Percentiles rank a stretch among this genome's conserved stretches.
Conservation (phyloP, 2,113 vertebrate genomes). For the Pycnonotus jocosus region DNA sequence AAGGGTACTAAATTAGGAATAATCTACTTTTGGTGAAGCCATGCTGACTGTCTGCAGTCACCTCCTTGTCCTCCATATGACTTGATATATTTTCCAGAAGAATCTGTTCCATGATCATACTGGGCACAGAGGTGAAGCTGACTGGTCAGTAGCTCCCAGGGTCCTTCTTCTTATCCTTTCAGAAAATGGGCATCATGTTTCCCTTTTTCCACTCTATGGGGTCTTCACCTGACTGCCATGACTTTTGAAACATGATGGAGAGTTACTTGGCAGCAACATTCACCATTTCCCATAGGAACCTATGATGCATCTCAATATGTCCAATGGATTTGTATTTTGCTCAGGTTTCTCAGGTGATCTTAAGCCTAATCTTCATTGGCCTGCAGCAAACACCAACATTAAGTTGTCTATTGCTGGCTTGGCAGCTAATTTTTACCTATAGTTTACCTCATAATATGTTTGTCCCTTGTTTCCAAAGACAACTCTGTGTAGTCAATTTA, state of each 20-base stretch:
- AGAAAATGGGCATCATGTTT: not conserved
- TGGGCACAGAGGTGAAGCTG: not conserved
- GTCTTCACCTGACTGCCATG: not conserved
- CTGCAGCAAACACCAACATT: not conserved
- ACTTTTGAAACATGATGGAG: not conserved
- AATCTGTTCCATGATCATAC: not conserved
- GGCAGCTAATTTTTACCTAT: not conserved
- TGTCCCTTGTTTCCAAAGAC: not conserved
- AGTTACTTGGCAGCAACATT: not conserved
- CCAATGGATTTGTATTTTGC: not conserved
- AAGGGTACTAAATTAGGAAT: not conserved
- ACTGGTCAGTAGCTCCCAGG: not conserved
- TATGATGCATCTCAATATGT: not conserved
- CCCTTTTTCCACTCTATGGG: rapidly evolving
- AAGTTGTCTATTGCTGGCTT: not conserved
- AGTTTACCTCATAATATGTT: not conserved
- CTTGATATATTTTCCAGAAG: not conserved
- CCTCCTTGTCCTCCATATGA: not conserved
- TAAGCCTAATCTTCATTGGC: not conserved
- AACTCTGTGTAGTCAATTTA: not conserved
- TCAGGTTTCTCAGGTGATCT: not conserved
- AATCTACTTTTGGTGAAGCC: not conserved
- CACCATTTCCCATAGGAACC: not conserved
- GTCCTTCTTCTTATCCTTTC: not conserved
- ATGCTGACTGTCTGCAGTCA: not conserved